A percentile compares a stretch with the other conserved stretches of the same genome.
Conservation (phyloP, 2,888 invertebrate species). For the Noctua comes region DNA sequence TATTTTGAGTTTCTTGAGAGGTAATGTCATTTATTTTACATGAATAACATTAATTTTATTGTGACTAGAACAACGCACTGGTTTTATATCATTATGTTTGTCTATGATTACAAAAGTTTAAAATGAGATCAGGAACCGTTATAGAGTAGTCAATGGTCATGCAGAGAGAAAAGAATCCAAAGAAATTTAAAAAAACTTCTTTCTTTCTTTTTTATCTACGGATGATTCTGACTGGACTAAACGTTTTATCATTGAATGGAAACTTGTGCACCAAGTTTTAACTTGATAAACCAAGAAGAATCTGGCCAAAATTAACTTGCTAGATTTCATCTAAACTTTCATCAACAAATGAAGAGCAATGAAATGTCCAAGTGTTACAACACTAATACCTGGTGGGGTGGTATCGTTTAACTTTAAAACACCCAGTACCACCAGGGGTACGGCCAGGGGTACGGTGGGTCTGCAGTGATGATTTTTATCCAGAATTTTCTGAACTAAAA, state of each 20-base stretch:
- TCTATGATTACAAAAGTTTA: neutral
- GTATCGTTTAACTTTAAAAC: too few relatives aligned
- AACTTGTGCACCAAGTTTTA: neutral
- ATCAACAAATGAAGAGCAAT: neutral
- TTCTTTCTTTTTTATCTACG: too few relatives aligned
- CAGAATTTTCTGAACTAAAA: neutral
- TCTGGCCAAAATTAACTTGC: neutral
- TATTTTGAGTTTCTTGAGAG: neutral
- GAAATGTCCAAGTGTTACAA: neutral
- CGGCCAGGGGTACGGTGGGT: too few relatives aligned
- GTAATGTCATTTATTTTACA: neutral
- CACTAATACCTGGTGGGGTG: too few relatives aligned
- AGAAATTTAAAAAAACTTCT: too few relatives aligned
- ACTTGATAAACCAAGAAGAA: neutral
- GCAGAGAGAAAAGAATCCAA: neutral
- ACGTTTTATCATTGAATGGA: neutral
- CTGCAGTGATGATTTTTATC: neutral
- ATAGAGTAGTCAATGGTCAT: neutral
- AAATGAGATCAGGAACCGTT: neutral
- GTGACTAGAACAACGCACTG: neutral
- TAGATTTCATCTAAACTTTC: neutral
- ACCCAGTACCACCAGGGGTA: too few relatives aligned
- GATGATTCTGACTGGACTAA: neutral
- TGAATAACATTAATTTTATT: neutral
- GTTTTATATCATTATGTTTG: neutral